Conservation (phyloP, 92 coral and sea anemone species). For the Porites rus region DNA sequence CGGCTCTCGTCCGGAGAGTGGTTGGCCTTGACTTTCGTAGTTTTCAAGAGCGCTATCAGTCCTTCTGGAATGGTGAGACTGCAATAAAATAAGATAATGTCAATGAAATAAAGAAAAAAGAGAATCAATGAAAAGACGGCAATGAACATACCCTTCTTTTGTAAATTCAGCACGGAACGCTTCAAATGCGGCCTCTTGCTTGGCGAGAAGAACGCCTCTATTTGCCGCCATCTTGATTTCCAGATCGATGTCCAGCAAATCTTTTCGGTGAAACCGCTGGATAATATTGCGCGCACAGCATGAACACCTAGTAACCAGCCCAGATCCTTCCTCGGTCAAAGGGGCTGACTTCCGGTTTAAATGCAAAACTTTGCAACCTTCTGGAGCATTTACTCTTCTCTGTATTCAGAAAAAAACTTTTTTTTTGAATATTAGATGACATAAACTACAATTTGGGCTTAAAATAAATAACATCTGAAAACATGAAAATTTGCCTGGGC, state of each 20-base stretch:
- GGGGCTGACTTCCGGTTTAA: not conserved
- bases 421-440: no score
- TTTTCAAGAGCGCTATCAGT: not conserved
- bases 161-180: not conserved
- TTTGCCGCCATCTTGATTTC: not conserved
- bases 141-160: not conserved
- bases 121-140: not conserved
- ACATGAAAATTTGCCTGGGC: slow-evolving; percentile 22
- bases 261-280: not conserved
- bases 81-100: not conserved
- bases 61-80: not conserved
- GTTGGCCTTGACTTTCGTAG: not conserved
- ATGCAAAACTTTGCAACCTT: no score
- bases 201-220: no score
- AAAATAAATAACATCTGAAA: not conserved
- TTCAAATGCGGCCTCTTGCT: not conserved
- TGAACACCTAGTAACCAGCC: not conserved
- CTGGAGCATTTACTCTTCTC: no score
- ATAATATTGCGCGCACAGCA: not conserved
- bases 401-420: no score
- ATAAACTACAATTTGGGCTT: not conserved
- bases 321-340: slow-evolving; percentile 12
- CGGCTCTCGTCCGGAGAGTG: not conserved
- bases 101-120: not conserved
- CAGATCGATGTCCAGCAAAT: not conserved